These are phyloP conservation scores for Amphipoea lucens DNA, from an alignment of 2,888 invertebrate genomes.

Conservation along the genomic window DNA sequence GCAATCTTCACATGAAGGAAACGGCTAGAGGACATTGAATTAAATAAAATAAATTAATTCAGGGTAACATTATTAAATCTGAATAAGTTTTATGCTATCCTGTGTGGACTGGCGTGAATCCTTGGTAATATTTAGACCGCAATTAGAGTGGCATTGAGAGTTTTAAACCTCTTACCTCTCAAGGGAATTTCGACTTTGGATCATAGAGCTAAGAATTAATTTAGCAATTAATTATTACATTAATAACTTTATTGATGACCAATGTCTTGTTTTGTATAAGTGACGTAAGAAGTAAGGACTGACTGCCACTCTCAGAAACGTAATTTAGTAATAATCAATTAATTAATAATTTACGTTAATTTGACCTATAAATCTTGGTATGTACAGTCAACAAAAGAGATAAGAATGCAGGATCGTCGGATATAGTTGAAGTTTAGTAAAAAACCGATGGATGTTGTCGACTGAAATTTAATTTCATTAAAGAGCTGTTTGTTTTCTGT, in stretches of 20 bases:
- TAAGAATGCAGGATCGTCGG: too few species aligned
- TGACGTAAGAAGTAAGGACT: neutral
- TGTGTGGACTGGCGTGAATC: neutral
- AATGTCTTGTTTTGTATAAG: neutral
- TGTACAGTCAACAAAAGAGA: neutral
- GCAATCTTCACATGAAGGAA: constrained; percentile 50
- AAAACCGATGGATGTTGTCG: too few species aligned
- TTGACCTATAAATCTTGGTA: neutral
- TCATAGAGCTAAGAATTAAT: constrained; percentile 1
- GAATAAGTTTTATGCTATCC: constrained; percentile 20
- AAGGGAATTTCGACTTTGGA: neutral
- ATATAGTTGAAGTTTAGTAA: too few species aligned
- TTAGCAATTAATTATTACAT: neutral
- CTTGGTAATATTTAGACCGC: neutral
- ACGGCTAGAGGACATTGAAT: constrained; percentile 52
- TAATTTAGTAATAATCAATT: neutral
- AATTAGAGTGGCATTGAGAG: neutral
- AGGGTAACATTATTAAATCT: constrained; percentile 36
- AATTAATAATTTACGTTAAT: neutral
- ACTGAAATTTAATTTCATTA: too few species aligned
- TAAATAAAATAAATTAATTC: constrained; percentile 60
- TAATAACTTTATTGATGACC: neutral
- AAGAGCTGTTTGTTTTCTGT: too few species aligned
- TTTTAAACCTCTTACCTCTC: neutral
- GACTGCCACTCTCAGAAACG: neutral